These are phyloP conservation scores for Heteropelma amictum DNA, from an alignment of 2,888 invertebrate genomes.

Conservation along the genomic window DNA sequence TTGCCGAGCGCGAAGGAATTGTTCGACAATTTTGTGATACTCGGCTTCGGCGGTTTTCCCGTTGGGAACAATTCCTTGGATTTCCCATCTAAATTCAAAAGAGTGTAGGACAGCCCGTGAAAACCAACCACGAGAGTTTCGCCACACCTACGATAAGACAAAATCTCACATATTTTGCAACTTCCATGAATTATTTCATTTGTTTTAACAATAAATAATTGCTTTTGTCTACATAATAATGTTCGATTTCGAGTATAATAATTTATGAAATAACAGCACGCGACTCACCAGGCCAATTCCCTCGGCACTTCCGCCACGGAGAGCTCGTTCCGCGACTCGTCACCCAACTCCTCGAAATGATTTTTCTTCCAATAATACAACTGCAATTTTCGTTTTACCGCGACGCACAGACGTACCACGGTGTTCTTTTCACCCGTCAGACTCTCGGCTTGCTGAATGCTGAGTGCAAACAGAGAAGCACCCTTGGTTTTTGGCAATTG, in stretches of 20 bases:
- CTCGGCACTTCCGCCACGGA: slow-evolving; percentile 78
- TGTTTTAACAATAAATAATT: background rate
- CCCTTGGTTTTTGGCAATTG: slow-evolving; percentile 90
- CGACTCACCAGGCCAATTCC: slow-evolving; percentile 72
- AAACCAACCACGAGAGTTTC: slow-evolving; percentile 74
- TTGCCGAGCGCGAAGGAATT: slow-evolving; percentile 89
- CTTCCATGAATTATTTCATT: slow-evolving; percentile 62
- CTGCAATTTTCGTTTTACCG: slow-evolving; percentile 90
- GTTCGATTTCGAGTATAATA: too few species aligned
- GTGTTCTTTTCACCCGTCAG: slow-evolving; percentile 87
- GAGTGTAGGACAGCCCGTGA: slow-evolving; percentile 73
- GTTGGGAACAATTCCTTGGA: slow-evolving; percentile 92
- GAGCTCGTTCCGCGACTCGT: slow-evolving; percentile 77
- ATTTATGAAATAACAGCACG: too few species aligned
- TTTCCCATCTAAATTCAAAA: slow-evolving; percentile 80
- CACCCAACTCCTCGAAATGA: slow-evolving; percentile 84
- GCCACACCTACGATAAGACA: slow-evolving; percentile 67
- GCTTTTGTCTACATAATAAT: too few species aligned
- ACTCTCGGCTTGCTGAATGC: slow-evolving; percentile 82
- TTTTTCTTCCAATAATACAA: slow-evolving; percentile 94
- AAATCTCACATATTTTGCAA: slow-evolving; percentile 71
- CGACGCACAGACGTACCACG: slow-evolving; percentile 91
- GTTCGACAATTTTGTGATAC: slow-evolving; percentile 87
- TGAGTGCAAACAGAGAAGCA: slow-evolving; percentile 91
- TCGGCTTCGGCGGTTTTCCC: slow-evolving; percentile 90